Evolutionary conservation across 2,797 vertebrate species (phyloP).

Genomic region (Phoeniculus purpureus): DNA sequence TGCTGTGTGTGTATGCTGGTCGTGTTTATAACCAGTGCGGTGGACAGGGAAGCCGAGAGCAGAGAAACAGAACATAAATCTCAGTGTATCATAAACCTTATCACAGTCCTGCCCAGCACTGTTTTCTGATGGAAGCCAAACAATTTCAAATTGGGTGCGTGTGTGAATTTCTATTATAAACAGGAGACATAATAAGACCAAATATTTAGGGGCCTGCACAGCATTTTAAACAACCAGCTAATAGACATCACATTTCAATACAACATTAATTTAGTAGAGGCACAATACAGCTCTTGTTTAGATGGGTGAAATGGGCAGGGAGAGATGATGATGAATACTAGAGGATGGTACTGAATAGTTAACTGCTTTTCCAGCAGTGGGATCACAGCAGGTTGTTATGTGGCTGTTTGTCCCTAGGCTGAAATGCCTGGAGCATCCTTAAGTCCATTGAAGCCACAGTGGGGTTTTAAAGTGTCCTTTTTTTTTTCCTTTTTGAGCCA

Average conservation of each 20-base stretch:
- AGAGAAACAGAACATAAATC: constrained; percentile 27
- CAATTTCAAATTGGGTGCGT: constrained; percentile 20
- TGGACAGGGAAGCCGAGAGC: neutral
- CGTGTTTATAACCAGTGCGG: neutral
- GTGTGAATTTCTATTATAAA: constrained; percentile 32
- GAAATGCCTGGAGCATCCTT: neutral
- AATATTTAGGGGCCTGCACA: constrained; percentile 17
- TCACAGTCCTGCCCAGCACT: neutral
- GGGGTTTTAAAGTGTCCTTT: neutral
- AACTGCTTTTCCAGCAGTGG: neutral
- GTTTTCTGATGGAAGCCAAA: constrained; percentile 7
- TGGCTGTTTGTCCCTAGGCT: neutral
- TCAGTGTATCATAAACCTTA: neutral
- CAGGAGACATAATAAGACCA: neutral
- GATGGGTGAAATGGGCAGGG: neutral
- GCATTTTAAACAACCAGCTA: neutral
- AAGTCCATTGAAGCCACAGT: neutral
- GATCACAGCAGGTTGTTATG: neutral
- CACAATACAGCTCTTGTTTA: neutral
- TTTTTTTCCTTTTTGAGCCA: neutral
- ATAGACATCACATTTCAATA: neutral
- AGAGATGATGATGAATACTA: neutral
- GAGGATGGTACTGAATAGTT: neutral
- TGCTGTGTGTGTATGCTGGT: neutral
- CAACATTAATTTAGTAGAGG: neutral